These are phyloP conservation scores for Dinomys branickii DNA, from an alignment of 2,113 vertebrate genomes.

Conservation along the genomic window DNA sequence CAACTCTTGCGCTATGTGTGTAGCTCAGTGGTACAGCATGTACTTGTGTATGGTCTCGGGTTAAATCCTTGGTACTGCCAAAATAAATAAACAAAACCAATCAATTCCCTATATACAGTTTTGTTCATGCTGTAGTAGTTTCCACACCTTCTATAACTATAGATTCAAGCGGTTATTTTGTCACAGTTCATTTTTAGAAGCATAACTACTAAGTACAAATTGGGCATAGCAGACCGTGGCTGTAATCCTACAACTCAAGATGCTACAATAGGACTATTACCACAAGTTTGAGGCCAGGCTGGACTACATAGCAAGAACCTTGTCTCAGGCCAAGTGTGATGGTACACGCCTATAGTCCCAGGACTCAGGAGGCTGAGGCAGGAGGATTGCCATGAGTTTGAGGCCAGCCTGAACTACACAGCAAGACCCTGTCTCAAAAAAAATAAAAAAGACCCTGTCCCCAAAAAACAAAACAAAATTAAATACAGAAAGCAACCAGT, in stretches of 20 bases:
- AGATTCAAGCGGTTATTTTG: slow-evolving; percentile 16
- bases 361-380: no score
- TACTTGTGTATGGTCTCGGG: background rate
- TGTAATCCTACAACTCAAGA: background rate
- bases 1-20: background rate
- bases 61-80: background rate
- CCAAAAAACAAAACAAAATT: no score
- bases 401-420: no score
- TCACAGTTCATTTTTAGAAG: slow-evolving; percentile 42
- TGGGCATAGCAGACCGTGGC: background rate
- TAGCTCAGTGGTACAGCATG: background rate
- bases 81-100: slow-evolving; percentile 2
- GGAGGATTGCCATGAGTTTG: no score
- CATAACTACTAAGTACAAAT: background rate
- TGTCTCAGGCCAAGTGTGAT: background rate
- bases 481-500: background rate
- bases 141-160: background rate
- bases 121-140: background rate
- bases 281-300: background rate
- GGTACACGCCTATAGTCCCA: no score
- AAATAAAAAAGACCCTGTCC: no score
- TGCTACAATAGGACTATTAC: background rate
- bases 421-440: no score
- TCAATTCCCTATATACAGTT: background rate
- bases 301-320: background rate